Percentiles rank a stretch among this genome's conserved stretches.
These are phyloP conservation scores for Drosophila quinaria DNA, from an alignment of 2,888 invertebrate species.

Conservation along the genomic window DNA sequence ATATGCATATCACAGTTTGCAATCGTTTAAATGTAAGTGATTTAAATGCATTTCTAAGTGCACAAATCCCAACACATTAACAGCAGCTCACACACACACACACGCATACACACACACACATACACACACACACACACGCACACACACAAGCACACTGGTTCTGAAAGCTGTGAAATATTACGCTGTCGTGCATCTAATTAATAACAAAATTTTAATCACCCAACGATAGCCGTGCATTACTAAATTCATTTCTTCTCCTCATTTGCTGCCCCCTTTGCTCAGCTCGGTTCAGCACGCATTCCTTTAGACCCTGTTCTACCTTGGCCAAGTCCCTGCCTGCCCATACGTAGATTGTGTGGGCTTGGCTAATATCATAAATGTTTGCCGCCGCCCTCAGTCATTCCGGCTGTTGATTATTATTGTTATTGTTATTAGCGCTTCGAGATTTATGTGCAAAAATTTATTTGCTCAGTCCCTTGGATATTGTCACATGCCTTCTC, in stretches of 20 bases:
- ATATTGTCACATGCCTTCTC: background rate
- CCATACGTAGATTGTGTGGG: slow-evolving; percentile 10
- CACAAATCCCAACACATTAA: slow-evolving; percentile 72
- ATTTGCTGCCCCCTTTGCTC: background rate
- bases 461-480: slow-evolving; percentile 50
- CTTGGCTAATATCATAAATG: slow-evolving; percentile 50
- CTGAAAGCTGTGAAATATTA: slow-evolving; percentile 48
- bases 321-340: background rate
- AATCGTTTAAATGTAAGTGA: slow-evolving; percentile 49
- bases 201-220: slow-evolving; percentile 76
- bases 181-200: slow-evolving; percentile 63
- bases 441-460: slow-evolving; percentile 71
- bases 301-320: slow-evolving; percentile 1
- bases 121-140: background rate
- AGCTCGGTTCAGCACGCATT: background rate
- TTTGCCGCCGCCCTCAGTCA: slow-evolving; percentile 47
- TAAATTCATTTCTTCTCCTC: background rate
- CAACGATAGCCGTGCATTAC: slow-evolving; percentile 60
- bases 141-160: background rate
- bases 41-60: slow-evolving; percentile 57
- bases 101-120: background rate
- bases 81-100: slow-evolving; percentile 31
- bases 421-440: slow-evolving; percentile 77
- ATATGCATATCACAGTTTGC: slow-evolving; percentile 41
- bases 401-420: slow-evolving; percentile 73